Evolutionary conservation across 1,140 invertebrate genomes (phyloP).

Genomic region (Lycorma delicatula): DNA sequence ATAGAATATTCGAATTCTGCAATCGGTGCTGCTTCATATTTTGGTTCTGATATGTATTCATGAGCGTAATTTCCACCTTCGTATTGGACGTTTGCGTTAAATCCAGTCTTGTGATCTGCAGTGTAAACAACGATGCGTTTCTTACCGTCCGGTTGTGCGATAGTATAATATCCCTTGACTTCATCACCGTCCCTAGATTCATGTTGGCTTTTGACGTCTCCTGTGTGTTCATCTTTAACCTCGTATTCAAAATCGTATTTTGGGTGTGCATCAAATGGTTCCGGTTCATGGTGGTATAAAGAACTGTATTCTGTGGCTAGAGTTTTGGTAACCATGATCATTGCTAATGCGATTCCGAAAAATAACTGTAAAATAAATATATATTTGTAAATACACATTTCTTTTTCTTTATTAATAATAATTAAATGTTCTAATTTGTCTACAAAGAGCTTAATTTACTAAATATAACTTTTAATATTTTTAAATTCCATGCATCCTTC

Average conservation of each 20-base stretch:
- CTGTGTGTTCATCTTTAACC: constrained; percentile 42
- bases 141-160: constrained; percentile 42
- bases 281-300: constrained; percentile 39
- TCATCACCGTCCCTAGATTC: constrained; percentile 40
- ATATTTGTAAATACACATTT: no score
- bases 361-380: not conserved
- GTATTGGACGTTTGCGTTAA: constrained; percentile 39
- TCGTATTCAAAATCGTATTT: constrained; percentile 29
- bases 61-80: not conserved
- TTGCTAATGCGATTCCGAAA: not conserved
- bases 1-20: no score
- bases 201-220: constrained; percentile 45
- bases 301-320: constrained; percentile 38
- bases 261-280: constrained; percentile 26
- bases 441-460: no score
- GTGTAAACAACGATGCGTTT: constrained; percentile 51
- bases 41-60: not conserved
- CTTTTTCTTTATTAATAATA: no score
- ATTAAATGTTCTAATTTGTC: no score
- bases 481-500: no score
- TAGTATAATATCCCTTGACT: constrained; percentile 40
- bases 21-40: not conserved
- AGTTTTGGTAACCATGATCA: not conserved
- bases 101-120: constrained; percentile 58
- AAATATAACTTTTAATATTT: no score